Conservation (phyloP, 1,140 invertebrate species). For the Nephotettix cincticeps region DNA sequence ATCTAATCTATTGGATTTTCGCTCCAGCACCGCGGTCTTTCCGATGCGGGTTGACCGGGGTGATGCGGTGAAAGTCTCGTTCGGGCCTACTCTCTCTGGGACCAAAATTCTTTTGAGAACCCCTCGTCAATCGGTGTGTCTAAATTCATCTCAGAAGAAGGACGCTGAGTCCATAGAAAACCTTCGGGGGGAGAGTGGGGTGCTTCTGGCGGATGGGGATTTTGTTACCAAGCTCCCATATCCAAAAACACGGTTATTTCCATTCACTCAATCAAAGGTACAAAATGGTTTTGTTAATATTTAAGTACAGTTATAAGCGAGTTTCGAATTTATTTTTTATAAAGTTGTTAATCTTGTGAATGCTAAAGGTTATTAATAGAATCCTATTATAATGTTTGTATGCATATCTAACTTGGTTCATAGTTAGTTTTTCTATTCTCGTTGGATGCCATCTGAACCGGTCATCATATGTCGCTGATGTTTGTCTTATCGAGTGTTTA, state of each 20-base stretch:
- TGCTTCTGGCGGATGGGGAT: background rate
- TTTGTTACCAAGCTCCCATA: slow-evolving; percentile 4
- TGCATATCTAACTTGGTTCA: slow-evolving; percentile 23
- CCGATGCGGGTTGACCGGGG: background rate
- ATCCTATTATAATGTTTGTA: slow-evolving; percentile 14
- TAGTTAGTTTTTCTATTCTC: slow-evolving; percentile 15
- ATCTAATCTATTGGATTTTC: background rate
- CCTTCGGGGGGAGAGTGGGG: too few species aligned
- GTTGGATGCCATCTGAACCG: slow-evolving; percentile 10
- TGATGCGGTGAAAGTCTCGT: background rate
- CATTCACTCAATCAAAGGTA: slow-evolving; percentile 16
- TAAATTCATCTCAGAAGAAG: background rate
- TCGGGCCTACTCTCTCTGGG: background rate
- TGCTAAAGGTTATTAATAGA: slow-evolving; percentile 27
- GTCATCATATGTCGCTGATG: slow-evolving; percentile 24
- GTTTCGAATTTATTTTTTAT: slow-evolving; percentile 27
- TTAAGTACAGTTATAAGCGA: slow-evolving; percentile 22
- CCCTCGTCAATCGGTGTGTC: background rate
- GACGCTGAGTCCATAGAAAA: background rate
- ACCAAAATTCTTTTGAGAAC: background rate
- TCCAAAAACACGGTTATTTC: slow-evolving; percentile 3
- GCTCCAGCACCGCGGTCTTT: background rate
- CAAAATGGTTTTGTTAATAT: slow-evolving; percentile 25
- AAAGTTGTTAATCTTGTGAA: slow-evolving; percentile 23
- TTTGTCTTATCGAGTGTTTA: slow-evolving; percentile 23